These are phyloP conservation scores for Pseudococcus longispinus DNA, from an alignment of 2,888 invertebrate species.

Conservation along the genomic window DNA sequence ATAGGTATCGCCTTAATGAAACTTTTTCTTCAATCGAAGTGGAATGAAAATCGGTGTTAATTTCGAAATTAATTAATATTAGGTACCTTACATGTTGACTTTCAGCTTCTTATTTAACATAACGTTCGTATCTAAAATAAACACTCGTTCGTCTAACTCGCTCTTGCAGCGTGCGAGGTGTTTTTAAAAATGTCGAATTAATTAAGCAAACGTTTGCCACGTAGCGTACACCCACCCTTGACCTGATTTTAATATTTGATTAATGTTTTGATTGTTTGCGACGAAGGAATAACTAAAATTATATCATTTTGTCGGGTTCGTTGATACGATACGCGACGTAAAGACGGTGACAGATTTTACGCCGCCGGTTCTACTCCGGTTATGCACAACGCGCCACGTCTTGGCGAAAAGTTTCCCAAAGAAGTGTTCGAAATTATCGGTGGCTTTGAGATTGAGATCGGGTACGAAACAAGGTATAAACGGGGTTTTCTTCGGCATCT, in stretches of 20 bases:
- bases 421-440: neutral
- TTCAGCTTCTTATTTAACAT: neutral
- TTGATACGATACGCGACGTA: neutral
- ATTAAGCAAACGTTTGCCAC: neutral
- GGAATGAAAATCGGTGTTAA: neutral
- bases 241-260: conserved; percentile 27
- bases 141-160: neutral
- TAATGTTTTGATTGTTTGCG: conserved; percentile 11
- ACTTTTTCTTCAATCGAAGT: neutral
- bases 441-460: neutral
- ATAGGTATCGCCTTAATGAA: too few relatives aligned
- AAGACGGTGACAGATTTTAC: conserved; percentile 3
- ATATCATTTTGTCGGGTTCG: neutral
- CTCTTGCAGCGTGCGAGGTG: neutral
- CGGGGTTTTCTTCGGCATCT: too few relatives aligned
- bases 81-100: neutral
- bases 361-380: neutral
- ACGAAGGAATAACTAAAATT: neutral
- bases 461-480: neutral
- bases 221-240: conserved; percentile 5
- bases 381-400: neutral
- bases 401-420: neutral
- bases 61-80: conserved; percentile 21
- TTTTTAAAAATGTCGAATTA: conserved; percentile 17
- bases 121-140: conserved; percentile 13